phyloP scores from a whole-genome alignment of 2,113 vertebrate genomes.

The Physeter macrocephalus region DNA sequence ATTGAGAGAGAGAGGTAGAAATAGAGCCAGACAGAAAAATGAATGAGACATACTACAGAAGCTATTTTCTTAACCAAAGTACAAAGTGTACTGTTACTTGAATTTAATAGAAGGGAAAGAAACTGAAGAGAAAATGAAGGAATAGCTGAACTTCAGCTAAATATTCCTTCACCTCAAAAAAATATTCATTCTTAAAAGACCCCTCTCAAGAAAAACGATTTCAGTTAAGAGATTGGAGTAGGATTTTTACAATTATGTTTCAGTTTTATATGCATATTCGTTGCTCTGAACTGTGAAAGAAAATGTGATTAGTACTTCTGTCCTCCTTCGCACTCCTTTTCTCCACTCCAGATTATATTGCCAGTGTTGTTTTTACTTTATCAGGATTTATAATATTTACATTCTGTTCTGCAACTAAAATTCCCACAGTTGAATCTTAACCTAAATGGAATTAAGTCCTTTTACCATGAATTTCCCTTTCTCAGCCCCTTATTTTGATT shows the following conservation, averaged over 20 bases:
- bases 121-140: background rate
- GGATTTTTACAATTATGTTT: background rate
- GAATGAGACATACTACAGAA: background rate
- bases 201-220: constrained; percentile 26
- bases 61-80: background rate
- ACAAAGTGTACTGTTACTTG: background rate
- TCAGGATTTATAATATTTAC: constrained; percentile 45
- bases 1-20: background rate
- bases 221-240: background rate
- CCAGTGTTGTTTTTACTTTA: constrained; percentile 42
- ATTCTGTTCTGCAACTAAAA: constrained; percentile 22
- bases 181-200: background rate
- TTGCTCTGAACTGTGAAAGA: background rate
- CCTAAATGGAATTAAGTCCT: background rate
- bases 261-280: background rate
- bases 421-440: constrained; percentile 38
- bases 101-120: background rate
- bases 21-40: background rate
- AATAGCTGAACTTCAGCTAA: background rate
- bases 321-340: background rate
- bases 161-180: constrained; percentile 41
- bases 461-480: background rate
- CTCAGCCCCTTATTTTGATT: background rate
- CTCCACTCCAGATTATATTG: background rate
- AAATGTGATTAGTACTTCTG: background rate